Percentiles rank a stretch among this genome's conserved stretches.
Evolutionary conservation across 2,888 invertebrate genomes (phyloP).

Genomic region (Drosophila cracens): DNA sequence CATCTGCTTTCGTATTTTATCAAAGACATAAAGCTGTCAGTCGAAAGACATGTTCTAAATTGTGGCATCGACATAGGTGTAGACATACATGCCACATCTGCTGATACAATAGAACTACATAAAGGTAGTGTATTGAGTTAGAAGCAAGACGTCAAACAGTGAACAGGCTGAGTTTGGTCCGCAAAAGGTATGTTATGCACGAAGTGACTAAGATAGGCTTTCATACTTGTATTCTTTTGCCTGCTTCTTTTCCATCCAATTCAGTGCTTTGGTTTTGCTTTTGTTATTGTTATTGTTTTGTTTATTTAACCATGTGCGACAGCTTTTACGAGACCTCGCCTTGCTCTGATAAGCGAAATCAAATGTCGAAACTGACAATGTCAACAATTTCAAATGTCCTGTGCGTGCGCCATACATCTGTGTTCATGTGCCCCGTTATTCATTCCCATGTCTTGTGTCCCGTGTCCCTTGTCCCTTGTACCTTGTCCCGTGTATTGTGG

Average conservation of each 20-base stretch:
- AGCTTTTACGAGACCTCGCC: conserved; percentile 62
- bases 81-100: not conserved
- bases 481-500: conserved; percentile 30
- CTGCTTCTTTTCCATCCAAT: not conserved
- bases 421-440: conserved; percentile 1
- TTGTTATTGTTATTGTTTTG: conserved; percentile 21
- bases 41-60: not conserved
- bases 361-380: conserved; percentile 74
- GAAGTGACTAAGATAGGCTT: not conserved
- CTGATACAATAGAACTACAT: not conserved
- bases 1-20: not conserved
- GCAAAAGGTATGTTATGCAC: not conserved
- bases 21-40: not conserved
- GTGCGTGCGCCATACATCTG: conserved; percentile 6
- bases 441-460: not conserved
- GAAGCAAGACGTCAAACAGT: not conserved
- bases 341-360: conserved; percentile 72
- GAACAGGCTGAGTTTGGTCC: not conserved
- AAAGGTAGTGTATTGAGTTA: not conserved
- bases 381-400: conserved; percentile 70
- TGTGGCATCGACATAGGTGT: not conserved
- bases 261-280: conserved; percentile 16
- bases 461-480: not conserved
- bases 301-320: conserved; percentile 53
- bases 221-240: not conserved